Base-by-base conservation (phyloP, 1,140 invertebrate species). In the Trialeurodes vaporariorum region DNA sequence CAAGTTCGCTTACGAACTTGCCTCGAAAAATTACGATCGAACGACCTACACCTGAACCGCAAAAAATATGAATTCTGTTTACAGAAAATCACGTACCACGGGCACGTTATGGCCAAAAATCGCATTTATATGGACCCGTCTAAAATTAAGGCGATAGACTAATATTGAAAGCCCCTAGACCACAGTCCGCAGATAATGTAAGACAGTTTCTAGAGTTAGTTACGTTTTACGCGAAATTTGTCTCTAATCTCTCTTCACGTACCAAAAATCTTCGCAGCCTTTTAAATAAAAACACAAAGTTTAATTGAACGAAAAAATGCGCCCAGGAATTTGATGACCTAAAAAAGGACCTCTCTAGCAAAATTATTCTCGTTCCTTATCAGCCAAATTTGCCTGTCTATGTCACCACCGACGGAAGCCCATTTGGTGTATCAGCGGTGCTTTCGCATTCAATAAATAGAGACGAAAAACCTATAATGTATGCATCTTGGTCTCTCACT, bases 341-440 rank as follows among this genome's bases (percentile, higher is more conserved):
- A 0, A 78, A 77, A 70, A 11, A 68, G 13, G 60, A 65, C 63
- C 69, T 81, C n/a, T 17, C 70, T n/a, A 66, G 60, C 25, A 61
- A 66, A 24, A 60, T 27, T 24, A 68, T 77, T 11, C 67, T 77
- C 1, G 64, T 65, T 1, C 72, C 74, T 27, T 82, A 76, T 70
- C 75, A 82, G 49, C 74, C 75, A 27, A 66, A 75, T 9, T 68
- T 72, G 27, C 66, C 72, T 22, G 64, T 83, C 1, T 69, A 77
- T 9, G 26, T 84, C 27, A 73, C 79, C 21, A 78, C 78, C 27
- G 83, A 85, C 74, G 80, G 81, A 17, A 79, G 76, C 27, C 69
- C 75, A 0, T 77, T 77, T 72, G 83, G 80, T 21, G 69, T 84
- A 2, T 80, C 81, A 0, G 77, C 76, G 1, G 76, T 82, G 2